A percentile compares a stretch with the other conserved stretches of the same genome.
Conservation (phyloP, 2,113 vertebrate species). For the Australoheros scitulus region DNA sequence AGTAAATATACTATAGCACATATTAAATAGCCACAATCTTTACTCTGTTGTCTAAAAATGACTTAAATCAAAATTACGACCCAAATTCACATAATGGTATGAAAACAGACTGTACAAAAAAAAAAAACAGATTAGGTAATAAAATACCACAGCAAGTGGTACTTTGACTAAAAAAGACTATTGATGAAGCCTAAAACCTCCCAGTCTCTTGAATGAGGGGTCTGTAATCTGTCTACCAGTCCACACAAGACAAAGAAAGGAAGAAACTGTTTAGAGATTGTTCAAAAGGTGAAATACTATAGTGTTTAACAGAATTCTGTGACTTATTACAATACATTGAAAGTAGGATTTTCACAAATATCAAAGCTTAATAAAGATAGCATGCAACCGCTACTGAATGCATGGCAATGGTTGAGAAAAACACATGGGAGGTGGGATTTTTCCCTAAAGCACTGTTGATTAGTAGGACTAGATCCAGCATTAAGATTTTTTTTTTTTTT, state of each 20-base stretch:
- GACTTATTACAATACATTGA: not conserved
- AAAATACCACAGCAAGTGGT: not conserved
- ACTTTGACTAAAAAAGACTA: slow-evolving; percentile 15
- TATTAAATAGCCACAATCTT: not conserved
- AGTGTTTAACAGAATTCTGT: slow-evolving; percentile 4
- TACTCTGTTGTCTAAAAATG: not conserved
- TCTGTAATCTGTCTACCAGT: slow-evolving; percentile 51
- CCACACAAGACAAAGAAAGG: slow-evolving; percentile 29
- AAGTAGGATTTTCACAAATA: not conserved
- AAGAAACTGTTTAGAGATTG: slow-evolving; percentile 36
- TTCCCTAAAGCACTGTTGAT: slow-evolving; percentile 10
- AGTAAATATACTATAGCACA: not conserved
- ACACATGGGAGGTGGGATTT: slow-evolving; percentile 1
- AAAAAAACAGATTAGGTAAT: slow-evolving; percentile 25
- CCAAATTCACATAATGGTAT: not conserved
- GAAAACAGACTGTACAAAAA: not conserved
- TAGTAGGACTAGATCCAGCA: not conserved
- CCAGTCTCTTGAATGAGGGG: slow-evolving; percentile 43
- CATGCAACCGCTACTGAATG: not conserved
- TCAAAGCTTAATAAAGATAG: not conserved
- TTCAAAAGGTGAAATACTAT: slow-evolving; percentile 46
- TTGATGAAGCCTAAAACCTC: slow-evolving; percentile 40
- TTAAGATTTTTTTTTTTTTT: not conserved
- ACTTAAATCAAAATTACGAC: not conserved
- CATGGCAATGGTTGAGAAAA: not conserved